Percentiles rank a stretch among this genome's conserved stretches.
Conservation (phyloP, 2,888 invertebrate genomes). For the Troides aeacus region DNA sequence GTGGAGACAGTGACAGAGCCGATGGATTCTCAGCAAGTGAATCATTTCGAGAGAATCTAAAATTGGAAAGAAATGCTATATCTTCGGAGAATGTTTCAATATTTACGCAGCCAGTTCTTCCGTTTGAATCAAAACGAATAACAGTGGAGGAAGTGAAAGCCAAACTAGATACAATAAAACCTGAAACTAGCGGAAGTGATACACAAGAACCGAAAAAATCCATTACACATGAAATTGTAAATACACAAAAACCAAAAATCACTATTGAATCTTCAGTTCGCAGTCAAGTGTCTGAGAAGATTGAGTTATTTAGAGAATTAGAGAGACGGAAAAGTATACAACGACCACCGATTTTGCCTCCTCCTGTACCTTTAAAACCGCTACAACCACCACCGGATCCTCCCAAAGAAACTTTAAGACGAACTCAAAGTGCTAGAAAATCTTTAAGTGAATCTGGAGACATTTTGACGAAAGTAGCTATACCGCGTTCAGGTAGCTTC, state of each 20-base stretch:
- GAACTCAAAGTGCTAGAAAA: slow-evolving; percentile 73
- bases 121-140: slow-evolving; percentile 66
- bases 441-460: slow-evolving; percentile 84
- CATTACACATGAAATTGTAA: slow-evolving; percentile 42
- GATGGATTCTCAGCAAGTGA: slow-evolving; percentile 73
- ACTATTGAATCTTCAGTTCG: slow-evolving; percentile 70
- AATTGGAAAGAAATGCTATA: slow-evolving; percentile 79
- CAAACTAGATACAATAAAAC: slow-evolving; percentile 74
- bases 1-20: slow-evolving; percentile 81
- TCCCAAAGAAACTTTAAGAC: slow-evolving; percentile 63
- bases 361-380: slow-evolving; percentile 71
- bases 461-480: slow-evolving; percentile 90
- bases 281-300: slow-evolving; percentile 77
- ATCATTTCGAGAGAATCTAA: slow-evolving; percentile 72
- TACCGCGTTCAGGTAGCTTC: slow-evolving; percentile 92
- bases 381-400: slow-evolving; percentile 50
- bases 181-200: slow-evolving; percentile 70
- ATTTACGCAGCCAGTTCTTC: slow-evolving; percentile 62
- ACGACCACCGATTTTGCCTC: slow-evolving; percentile 72
- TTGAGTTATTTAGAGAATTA: slow-evolving; percentile 71
- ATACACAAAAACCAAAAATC: slow-evolving; percentile 48
- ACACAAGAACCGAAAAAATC: slow-evolving; percentile 78
- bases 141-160: slow-evolving; percentile 80
- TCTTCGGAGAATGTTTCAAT: slow-evolving; percentile 79
- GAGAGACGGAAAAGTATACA: slow-evolving; percentile 72